Evolutionary conservation across 2,888 invertebrate genomes (phyloP).

Genomic region (Cantharis lateralis): DNA sequence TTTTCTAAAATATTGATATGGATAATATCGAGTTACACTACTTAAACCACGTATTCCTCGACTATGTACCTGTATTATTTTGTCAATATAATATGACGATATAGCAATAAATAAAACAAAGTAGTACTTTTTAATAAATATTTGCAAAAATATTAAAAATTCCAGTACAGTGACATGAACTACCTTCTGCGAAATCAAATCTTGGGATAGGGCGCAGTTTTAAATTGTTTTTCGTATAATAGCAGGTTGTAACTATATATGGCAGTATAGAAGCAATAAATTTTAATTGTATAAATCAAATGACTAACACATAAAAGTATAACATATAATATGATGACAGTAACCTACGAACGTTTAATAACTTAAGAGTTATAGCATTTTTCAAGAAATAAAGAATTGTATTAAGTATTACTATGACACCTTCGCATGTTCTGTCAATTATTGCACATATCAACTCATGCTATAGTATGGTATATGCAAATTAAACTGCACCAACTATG

Average conservation of each 20-base stretch:
- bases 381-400: not conserved
- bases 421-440: conserved; percentile 14
- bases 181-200: not conserved
- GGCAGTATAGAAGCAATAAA: not conserved
- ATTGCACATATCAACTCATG: not conserved
- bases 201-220: not conserved
- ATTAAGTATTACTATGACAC: conserved; percentile 3
- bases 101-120: no score
- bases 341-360: not conserved
- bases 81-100: not conserved
- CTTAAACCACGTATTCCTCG: no score
- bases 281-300: not conserved
- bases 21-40: no score
- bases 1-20: no score
- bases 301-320: not conserved
- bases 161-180: no score
- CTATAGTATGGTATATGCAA: not conserved
- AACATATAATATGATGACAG: not conserved
- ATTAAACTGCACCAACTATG: conserved; percentile 9
- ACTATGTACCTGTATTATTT: no score
- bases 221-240: not conserved
- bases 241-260: not conserved
- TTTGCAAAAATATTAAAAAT: no score
- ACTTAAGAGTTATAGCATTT: not conserved
- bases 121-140: no score